Base-by-base conservation (phyloP, 2,113 vertebrate species). In the Cygnus atratus region DNA sequence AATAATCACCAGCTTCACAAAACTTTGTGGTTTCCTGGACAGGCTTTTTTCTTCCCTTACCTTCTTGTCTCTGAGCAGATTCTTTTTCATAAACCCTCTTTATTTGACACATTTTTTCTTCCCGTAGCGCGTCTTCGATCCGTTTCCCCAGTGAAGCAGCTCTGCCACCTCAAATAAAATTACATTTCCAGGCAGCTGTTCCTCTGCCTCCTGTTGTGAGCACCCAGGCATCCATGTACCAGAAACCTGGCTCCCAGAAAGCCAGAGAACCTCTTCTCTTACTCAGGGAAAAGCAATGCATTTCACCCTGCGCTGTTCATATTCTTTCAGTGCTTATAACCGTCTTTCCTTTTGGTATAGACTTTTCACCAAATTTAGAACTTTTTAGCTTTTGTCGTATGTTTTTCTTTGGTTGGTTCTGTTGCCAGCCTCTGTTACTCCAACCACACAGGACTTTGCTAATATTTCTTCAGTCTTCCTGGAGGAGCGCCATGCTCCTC, bases 31-130 rank as follows among this genome's bases (percentile, higher is more conserved):
- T 72, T 86, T 93, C 33, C 19, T 95, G 65, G 59, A 57, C 68
- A 57, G 43, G 9, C 33, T 73, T 81, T 95, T 75, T 81, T 87
- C n/a, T 91, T 88, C 44, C 46, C 35, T 88, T 97, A 44, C 48
- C 26, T 87, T 68, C 70, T 86, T 77, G 46, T 92, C 35, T 46
- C 68, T 58, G 50, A 95, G 54, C n/a, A 66, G 48, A 79, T 87
- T 72, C 57, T 79, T 91, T 28, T 25, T 62, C 44, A 33, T 55
- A 79, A 88, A 78, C 15, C 9, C 37, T 84, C 80, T 82, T 54
- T 54, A 54, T 84, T 75, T 90, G 73, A 65, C 26, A 13, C 0
- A 0, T 33, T 63, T 70, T 44, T 85, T 82, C 63, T 87, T 88
- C 14, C 74, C 75, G 63, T 41, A 74, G 39, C 68, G 57, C 25